Percentiles rank a stretch among this genome's conserved stretches.
Conservation (phyloP, 2,797 vertebrate genomes). For the Prunella strophiata region DNA sequence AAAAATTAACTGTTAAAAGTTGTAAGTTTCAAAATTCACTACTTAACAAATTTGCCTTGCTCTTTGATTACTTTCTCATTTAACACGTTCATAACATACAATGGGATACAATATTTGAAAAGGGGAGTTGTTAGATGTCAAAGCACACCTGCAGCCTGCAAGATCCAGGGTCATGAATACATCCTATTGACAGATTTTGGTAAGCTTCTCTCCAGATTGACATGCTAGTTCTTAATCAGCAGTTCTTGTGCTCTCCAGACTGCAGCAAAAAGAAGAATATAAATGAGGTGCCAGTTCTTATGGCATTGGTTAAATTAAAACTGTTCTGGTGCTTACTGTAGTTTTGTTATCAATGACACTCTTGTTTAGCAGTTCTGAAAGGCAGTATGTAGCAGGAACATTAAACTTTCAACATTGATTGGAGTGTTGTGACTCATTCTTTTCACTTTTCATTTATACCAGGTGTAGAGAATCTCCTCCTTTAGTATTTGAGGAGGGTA, state of each 20-base stretch:
- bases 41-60: neutral
- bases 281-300: constrained; percentile 21
- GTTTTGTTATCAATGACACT: neutral
- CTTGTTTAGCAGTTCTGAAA: constrained; percentile 41
- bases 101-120: neutral
- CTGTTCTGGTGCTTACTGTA: constrained; percentile 22
- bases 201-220: neutral
- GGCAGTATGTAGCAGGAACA: constrained; percentile 54
- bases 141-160: constrained; percentile 46
- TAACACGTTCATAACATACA: neutral
- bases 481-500: neutral
- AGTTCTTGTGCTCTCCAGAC: neutral
- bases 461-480: neutral
- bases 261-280: neutral
- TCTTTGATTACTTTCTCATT: neutral
- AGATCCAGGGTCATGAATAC: neutral
- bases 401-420: constrained; percentile 37
- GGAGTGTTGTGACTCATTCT: constrained; percentile 42
- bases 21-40: neutral
- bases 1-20: neutral
- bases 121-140: neutral
- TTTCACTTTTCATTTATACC: neutral
- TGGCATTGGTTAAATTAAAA: neutral
- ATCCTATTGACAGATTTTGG: neutral
- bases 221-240: neutral